Base-by-base conservation (phyloP, 92 coral and sea anemone species). In the Phymanthus crucifer region DNA sequence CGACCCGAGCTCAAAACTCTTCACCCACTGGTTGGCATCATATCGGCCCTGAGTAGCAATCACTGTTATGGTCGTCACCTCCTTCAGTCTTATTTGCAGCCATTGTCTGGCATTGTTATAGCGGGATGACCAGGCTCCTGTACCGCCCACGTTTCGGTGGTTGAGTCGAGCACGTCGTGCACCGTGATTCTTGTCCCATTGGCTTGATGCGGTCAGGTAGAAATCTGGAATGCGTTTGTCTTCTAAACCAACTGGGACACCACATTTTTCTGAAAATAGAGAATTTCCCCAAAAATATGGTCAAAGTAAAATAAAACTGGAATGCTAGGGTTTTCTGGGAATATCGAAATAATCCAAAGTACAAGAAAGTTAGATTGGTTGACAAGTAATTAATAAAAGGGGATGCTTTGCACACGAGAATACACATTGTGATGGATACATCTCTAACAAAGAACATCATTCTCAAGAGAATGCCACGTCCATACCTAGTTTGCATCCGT, bases 1-100 rank as follows among this genome's bases (percentile, higher is more conserved):
- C 78, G 83, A 83, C 12, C 89, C 78, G 16, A 92, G 76, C 71
- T 88, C 83, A 75, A 87, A 92, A 27, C 85, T 89, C 90, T 77
- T 89, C 66, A 90, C 97, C 97, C 97, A 92, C 65, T 92, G 97
- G 19, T 85, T 92, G 23, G 91, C 85, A 21, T 90, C 97, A 70
- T 92, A 90, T 47, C 97, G 91, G 54, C 97, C 97, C 72, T 92
- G 94, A 21, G 97, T 92, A 26, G 93, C 90, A 36, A 90, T 72
- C 16, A 87, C 92, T 29, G 91, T 83, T 31, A 92, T 83, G 75
- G 75, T 85, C 78, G 89, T 81, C 32, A 77, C 47, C 31, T 87
- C 75, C 66, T 92, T 90, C 40, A 95, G 78, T 66, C 88, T 74
- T 32, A 92, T 76, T 81, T 93, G 92, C 33, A 95, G 71, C 91